A percentile compares a stretch with the other conserved stretches of the same genome.
These are phyloP conservation scores for Hucho hucho DNA, from an alignment of 2,113 vertebrate species.

Conservation along the genomic window DNA sequence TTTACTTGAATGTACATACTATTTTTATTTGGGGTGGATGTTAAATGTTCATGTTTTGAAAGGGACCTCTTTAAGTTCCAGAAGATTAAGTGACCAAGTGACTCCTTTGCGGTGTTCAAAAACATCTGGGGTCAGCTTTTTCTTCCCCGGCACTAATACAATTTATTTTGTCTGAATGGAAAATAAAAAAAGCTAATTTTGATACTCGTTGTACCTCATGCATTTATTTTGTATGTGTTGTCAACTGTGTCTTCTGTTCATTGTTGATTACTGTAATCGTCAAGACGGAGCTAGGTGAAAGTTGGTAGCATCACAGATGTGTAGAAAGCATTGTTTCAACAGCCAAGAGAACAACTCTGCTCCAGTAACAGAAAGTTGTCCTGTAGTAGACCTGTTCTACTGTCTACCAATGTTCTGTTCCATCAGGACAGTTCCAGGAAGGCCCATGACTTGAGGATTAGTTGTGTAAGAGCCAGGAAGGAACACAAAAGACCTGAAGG, in stretches of 20 bases:
- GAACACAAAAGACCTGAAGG: neutral
- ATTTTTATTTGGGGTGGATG: conserved; percentile 36
- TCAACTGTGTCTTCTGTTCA: neutral
- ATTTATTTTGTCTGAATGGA: conserved; percentile 7
- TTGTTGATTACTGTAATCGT: neutral
- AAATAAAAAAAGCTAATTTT: conserved; percentile 21
- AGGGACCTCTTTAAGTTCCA: neutral
- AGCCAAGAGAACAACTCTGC: neutral
- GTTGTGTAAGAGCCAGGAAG: neutral
- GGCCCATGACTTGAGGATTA: conserved; percentile 6
- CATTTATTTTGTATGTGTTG: neutral
- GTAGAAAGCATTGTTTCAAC: neutral
- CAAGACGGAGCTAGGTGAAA: neutral
- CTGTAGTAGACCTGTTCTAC: neutral
- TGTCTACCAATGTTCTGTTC: neutral
- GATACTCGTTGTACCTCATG: neutral
- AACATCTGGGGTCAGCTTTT: conserved; percentile 3
- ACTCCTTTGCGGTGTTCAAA: neutral
- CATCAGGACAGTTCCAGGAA: conserved; percentile 9
- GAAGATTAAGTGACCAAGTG: neutral
- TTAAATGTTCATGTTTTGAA: conserved; percentile 9
- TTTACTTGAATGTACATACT: conserved; percentile 36
- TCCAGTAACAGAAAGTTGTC: neutral
- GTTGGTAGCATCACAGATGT: too few relatives aligned
- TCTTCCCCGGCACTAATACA: neutral